phyloP scores from a whole-genome alignment of 35 echinoderm and acorn worm species.

The Ptychodera flava region DNA sequence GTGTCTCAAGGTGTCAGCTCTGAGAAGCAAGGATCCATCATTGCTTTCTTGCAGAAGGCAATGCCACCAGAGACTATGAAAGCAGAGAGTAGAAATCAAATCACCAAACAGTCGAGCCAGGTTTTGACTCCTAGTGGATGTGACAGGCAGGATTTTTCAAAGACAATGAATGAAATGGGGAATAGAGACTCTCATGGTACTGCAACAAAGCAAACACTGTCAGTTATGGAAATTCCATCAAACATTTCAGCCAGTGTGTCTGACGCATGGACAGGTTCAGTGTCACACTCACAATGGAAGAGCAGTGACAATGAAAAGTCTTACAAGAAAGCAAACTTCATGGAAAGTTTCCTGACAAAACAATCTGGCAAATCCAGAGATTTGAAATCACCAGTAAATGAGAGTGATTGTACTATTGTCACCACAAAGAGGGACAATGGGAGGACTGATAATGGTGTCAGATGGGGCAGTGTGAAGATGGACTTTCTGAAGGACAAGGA shows the following conservation, averaged over 20 bases:
- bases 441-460: no score
- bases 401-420: no score
- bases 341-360: neutral
- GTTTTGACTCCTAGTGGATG: neutral
- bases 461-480: no score
- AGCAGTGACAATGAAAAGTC: neutral
- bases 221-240: no score
- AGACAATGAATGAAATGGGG: conserved; percentile 11
- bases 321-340: neutral
- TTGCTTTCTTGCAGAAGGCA: conserved; percentile 44
- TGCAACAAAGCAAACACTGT: neutral
- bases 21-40: conserved; percentile 36
- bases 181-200: neutral
- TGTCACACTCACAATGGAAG: no score
- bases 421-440: no score
- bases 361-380: no score
- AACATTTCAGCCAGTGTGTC: no score
- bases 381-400: no score
- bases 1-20: conserved; percentile 24
- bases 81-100: neutral
- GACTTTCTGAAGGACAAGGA: no score
- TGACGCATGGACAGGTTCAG: no score
- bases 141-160: neutral
- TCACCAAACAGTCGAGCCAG: neutral
- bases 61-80: neutral